These are phyloP conservation scores for Ferrisia virgata DNA, from an alignment of 2,888 invertebrate genomes.

Conservation along the genomic window DNA sequence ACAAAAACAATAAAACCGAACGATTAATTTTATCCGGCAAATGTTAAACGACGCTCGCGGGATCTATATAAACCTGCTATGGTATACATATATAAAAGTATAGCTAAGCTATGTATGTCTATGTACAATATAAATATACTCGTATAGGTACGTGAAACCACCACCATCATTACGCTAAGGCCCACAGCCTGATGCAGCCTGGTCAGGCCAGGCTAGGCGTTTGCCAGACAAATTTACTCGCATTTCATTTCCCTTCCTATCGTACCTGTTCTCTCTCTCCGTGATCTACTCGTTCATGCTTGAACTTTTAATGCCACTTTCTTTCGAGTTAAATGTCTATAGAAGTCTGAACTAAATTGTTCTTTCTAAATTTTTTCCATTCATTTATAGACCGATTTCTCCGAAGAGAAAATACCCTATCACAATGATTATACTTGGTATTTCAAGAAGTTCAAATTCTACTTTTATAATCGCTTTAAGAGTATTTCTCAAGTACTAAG, in stretches of 20 bases:
- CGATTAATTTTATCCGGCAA: slow-evolving; percentile 21
- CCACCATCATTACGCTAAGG: too few relatives aligned
- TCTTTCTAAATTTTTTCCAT: neutral
- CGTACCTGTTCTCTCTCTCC: neutral
- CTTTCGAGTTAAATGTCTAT: neutral
- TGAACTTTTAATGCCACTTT: neutral
- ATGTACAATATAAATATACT: too few relatives aligned
- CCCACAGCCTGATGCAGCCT: too few relatives aligned
- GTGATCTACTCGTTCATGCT: neutral
- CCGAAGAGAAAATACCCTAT: too few relatives aligned
- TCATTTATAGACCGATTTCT: neutral
- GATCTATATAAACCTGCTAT: neutral
- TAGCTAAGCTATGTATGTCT: too few relatives aligned
- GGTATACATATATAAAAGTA: too few relatives aligned
- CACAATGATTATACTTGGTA: too few relatives aligned
- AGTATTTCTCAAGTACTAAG: too few relatives aligned
- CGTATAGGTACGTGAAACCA: neutral
- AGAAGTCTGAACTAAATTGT: neutral
- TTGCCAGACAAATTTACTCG: neutral
- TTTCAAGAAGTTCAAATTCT: too few relatives aligned
- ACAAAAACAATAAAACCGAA: slow-evolving; percentile 21
- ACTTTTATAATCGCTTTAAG: too few relatives aligned
- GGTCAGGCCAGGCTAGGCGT: too few relatives aligned
- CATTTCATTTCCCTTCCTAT: neutral
- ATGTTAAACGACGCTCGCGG: slow-evolving; percentile 24